Conservation (phyloP, 2,113 vertebrate species). For the Psophia crepitans region DNA sequence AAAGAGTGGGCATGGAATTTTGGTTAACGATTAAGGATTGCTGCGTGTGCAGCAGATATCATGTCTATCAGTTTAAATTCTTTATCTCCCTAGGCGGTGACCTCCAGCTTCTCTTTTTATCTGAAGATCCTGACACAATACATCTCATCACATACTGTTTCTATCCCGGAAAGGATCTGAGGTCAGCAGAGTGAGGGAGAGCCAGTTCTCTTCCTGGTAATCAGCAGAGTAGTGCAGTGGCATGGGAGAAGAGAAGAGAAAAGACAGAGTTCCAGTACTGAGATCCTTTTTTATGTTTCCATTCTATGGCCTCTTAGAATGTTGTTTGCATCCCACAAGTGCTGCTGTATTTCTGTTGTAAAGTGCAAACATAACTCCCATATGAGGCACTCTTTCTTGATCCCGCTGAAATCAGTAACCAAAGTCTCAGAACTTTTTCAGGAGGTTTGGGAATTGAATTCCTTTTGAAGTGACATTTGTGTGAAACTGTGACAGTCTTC, state of each 20-base stretch:
- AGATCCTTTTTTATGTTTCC: not conserved
- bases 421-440: not conserved
- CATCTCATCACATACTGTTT: slow-evolving; percentile 34
- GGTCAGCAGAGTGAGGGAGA: slow-evolving; percentile 3
- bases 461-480: not conserved
- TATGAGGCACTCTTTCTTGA: not conserved
- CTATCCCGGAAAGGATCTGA: slow-evolving; percentile 17
- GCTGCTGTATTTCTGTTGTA: not conserved
- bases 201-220: not conserved
- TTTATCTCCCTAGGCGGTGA: not conserved
- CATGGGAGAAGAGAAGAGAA: not conserved
- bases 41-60: not conserved
- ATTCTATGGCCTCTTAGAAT: not conserved
- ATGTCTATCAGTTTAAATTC: not conserved
- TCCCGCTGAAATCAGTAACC: not conserved
- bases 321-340: not conserved
- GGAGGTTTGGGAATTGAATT: not conserved
- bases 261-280: not conserved
- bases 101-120: slow-evolving; percentile 9
- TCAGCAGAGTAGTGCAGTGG: not conserved
- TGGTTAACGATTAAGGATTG: not conserved
- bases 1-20: not conserved
- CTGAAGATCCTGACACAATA: slow-evolving; percentile 25
- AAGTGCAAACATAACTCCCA: not conserved
- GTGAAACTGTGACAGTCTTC: not conserved